Evolutionary conservation across 2,888 invertebrate species (phyloP), one percentile per base, ranked within the genome.

Genomic region (Antitype chi): DNA sequence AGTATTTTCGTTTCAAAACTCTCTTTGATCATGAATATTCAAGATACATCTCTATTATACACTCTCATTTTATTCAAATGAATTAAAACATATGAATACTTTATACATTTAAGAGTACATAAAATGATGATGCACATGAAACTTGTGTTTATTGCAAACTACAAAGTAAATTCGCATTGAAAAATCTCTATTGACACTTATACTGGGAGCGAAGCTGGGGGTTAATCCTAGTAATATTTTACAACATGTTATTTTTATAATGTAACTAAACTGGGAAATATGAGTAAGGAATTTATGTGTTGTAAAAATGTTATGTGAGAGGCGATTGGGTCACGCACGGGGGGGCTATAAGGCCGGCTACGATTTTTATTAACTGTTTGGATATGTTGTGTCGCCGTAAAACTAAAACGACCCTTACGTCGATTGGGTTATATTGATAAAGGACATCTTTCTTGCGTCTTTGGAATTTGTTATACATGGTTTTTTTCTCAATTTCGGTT

Each of bases 211-310:
- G 59, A 76, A 63, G 71, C 76, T 69, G 59, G 63, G 69, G 74
- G 66, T 60, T 78, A 83, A 84, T 81, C 81, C 84, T 78, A 86
- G 86, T 86, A 87, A 88, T 88, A 90, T 93, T 93, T 93, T 92
- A 93, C 91, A 89, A 84, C 88, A 87, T 88, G 88, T 92, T 89
- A 91, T 89, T 90, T 94, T 94, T 92, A 92, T 90, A 91, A 90
- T 90, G 89, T 89, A 88, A 91, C 90, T 92, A 92, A 92, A 92
- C 86, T 89, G 85, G 81, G 87, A 89, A 90, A 91, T 92, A 92
- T 91, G 89, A 89, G 88, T 88, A 89, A 82, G 87, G 85, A 89
- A 91, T 92, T 91, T 91, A 92, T 92, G 91, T 87, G 90, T 89
- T 91, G 90, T 91, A 91, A 92, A 92, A 92, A 90, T 91, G 90